These are phyloP conservation scores for Trachelipus rathkii DNA, from an alignment of 1,140 invertebrate genomes.

Conservation along the genomic window DNA sequence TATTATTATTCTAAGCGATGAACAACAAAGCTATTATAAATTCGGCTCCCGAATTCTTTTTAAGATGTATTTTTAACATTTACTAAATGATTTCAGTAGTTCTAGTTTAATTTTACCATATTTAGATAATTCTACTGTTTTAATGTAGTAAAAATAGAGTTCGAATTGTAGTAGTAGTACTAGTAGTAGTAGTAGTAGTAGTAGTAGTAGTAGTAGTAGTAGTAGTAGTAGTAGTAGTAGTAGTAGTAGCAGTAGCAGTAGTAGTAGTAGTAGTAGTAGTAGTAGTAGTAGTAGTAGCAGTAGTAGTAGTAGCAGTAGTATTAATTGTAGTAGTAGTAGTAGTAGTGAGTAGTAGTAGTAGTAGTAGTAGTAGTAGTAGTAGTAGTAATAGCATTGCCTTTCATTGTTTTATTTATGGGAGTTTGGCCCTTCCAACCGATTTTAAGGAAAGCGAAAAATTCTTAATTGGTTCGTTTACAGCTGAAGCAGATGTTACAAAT, in stretches of 20 bases:
- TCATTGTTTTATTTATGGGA: neutral
- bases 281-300: conserved; percentile 25
- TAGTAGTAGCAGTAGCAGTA: conserved; percentile 2
- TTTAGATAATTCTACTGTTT: no score
- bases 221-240: conserved; percentile 14
- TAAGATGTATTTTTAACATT: no score
- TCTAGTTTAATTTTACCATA: no score
- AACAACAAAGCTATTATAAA: no score
- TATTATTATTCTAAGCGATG: no score
- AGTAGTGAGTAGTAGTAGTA: no score
- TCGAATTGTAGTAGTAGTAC: no score
- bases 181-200: conserved; percentile 42
- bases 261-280: conserved; percentile 22
- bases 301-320: conserved; percentile 14
- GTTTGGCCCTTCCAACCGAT: neutral
- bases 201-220: conserved; percentile 23
- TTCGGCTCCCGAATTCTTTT: no score
- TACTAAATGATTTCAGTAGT: no score
- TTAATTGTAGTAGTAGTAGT: conserved; percentile 10
- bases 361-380: conserved; percentile 1
- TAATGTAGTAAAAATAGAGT: no score
- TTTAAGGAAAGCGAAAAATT: neutral
- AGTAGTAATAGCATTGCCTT: no score
- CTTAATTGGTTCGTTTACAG: neutral
- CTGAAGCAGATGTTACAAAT: neutral